Evolutionary conservation across 2,888 invertebrate species (phyloP).

Genomic region (Troilus luridus): DNA sequence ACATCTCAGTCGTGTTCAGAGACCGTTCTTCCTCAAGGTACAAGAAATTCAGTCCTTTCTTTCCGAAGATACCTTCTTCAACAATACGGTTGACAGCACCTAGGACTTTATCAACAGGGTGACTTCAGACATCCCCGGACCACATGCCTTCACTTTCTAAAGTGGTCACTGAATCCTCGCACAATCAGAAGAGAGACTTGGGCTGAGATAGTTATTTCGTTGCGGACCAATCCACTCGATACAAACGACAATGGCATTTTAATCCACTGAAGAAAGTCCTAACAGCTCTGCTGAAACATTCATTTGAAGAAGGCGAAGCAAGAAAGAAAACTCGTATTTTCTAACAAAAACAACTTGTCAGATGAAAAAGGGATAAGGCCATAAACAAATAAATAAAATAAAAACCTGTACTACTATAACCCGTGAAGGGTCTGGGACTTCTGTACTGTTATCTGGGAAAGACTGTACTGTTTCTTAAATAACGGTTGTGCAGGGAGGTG

Average conservation of each 20-base stretch:
- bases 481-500: too few species aligned
- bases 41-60: not conserved
- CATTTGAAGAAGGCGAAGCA: not conserved
- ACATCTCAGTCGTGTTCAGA: not conserved
- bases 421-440: too few species aligned
- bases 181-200: conserved; percentile 43
- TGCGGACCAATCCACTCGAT: not conserved
- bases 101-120: not conserved
- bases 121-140: not conserved
- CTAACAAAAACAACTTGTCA: not conserved
- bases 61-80: not conserved
- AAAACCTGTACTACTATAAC: too few species aligned
- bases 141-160: conserved; percentile 43
- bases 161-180: conserved; percentile 31
- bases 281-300: not conserved
- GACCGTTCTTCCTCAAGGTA: not conserved
- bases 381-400: too few species aligned
- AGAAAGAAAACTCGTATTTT: not conserved
- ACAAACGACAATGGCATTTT: not conserved
- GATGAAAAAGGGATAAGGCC: too few species aligned
- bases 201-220: not conserved
- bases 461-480: too few species aligned
- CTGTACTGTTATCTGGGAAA: too few species aligned
- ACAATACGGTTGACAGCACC: not conserved
- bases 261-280: not conserved